Percentiles rank a stretch among this genome's conserved stretches.
phyloP scores from a whole-genome alignment of 2,113 vertebrate genomes.

The Festucalex cinctus region DNA sequence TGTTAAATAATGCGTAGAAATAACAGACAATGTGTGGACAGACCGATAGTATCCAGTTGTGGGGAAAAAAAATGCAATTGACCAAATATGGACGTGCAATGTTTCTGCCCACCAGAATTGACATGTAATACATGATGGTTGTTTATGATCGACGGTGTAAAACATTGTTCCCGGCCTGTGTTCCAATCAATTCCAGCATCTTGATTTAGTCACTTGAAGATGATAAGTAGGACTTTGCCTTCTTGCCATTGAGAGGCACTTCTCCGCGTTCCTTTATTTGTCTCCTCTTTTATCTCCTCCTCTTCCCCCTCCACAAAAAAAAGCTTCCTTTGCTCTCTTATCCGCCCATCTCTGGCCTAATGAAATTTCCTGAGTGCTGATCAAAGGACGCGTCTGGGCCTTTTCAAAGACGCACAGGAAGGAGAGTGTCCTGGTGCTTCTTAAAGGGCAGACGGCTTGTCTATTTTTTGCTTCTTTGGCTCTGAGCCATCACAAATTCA shows the following conservation, averaged over 20 bases:
- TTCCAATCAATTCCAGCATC: neutral
- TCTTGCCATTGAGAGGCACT: slow-evolving; percentile 2
- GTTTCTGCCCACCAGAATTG: no score
- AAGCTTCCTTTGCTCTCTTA: slow-evolving; percentile 53
- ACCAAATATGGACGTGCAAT: neutral
- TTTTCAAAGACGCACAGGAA: slow-evolving; percentile 54
- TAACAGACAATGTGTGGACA: neutral
- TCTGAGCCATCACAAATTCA: neutral
- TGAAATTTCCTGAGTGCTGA: slow-evolving; percentile 69
- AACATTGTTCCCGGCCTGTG: neutral
- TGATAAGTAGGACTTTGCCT: neutral
- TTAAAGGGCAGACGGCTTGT: slow-evolving; percentile 23
- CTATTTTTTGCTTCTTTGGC: neutral
- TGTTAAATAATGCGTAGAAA: no score
- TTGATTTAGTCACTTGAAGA: slow-evolving; percentile 5
- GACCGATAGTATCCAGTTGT: neutral
- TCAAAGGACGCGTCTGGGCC: slow-evolving; percentile 58
- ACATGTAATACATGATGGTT: no score
- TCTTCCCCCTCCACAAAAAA: slow-evolving; percentile 36
- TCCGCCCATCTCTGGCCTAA: slow-evolving; percentile 59
- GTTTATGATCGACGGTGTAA: neutral
- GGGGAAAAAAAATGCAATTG: neutral
- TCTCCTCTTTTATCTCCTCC: slow-evolving; percentile 35
- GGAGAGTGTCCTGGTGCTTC: slow-evolving; percentile 33
- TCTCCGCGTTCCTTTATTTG: slow-evolving; percentile 16